Conservation (phyloP, 2,113 vertebrate genomes). For the Gopherus flavomarginatus region DNA sequence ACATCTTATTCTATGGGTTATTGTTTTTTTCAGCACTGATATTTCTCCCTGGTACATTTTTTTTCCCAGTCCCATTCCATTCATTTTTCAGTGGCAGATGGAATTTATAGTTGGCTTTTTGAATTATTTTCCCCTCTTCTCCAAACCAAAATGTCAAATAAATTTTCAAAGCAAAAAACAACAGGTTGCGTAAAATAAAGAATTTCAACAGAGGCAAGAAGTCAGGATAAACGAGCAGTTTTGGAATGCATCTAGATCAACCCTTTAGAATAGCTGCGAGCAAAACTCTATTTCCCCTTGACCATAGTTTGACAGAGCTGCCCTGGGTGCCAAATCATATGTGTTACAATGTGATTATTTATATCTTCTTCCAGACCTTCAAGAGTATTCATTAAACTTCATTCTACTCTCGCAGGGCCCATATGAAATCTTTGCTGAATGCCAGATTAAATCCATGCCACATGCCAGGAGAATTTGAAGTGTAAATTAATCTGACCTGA, state of each 20-base stretch:
- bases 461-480: neutral
- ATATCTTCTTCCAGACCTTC: neutral
- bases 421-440: neutral
- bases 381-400: neutral
- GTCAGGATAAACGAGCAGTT: neutral
- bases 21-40: neutral
- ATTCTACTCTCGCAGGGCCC: neutral
- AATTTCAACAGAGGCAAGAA: neutral
- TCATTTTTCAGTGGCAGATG: neutral
- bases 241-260: neutral
- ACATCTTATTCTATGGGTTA: neutral
- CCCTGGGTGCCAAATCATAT: neutral
- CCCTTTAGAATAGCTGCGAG: constrained; percentile 41
- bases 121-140: neutral
- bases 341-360: neutral
- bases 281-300: constrained; percentile 9
- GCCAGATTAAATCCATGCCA: neutral
- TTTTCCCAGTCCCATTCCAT: neutral
- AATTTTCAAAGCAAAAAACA: neutral
- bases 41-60: neutral
- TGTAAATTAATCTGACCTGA: neutral
- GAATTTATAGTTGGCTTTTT: neutral
- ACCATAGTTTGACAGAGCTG: neutral
- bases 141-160: neutral
- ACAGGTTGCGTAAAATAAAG: neutral